Conservation (phyloP, 2,113 vertebrate genomes). For the Notarius quadriscutis region DNA sequence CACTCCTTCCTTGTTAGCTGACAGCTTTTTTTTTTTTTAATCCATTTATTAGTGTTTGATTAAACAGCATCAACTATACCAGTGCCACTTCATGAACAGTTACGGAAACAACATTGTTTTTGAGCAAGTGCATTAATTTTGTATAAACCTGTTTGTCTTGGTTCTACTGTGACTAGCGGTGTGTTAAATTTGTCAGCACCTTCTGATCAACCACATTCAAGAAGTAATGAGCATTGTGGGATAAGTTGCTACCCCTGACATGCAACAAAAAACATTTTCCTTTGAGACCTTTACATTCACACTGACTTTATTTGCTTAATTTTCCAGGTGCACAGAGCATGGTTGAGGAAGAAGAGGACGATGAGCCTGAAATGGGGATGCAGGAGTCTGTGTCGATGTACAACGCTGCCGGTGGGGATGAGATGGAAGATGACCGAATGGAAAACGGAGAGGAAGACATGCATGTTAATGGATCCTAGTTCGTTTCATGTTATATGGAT, state of each 20-base stretch:
- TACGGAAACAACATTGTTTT: background rate
- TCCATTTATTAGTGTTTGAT: background rate
- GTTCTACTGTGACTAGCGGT: background rate
- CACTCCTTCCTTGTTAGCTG: background rate
- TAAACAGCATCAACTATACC: background rate
- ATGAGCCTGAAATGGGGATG: slow-evolving; percentile 40
- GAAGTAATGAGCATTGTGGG: background rate
- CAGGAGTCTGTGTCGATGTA: slow-evolving; percentile 45
- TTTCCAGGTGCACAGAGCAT: slow-evolving; percentile 53
- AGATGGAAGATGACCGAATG: slow-evolving; percentile 46
- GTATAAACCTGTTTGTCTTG: background rate
- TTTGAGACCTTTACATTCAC: background rate
- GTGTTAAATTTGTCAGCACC: background rate
- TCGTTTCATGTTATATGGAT: slow-evolving; percentile 3
- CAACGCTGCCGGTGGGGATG: slow-evolving; percentile 19
- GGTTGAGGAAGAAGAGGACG: slow-evolving; percentile 68
- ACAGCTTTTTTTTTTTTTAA: background rate
- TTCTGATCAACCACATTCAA: background rate
- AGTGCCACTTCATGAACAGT: background rate
- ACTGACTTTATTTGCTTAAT: background rate
- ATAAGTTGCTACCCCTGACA: background rate
- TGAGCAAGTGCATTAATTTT: background rate
- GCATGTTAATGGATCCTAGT: slow-evolving; percentile 81
- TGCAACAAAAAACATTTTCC: background rate
- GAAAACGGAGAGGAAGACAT: slow-evolving; percentile 71